These are phyloP conservation scores for Panthera leo DNA, from an alignment of 2,113 vertebrate species.

Conservation along the genomic window DNA sequence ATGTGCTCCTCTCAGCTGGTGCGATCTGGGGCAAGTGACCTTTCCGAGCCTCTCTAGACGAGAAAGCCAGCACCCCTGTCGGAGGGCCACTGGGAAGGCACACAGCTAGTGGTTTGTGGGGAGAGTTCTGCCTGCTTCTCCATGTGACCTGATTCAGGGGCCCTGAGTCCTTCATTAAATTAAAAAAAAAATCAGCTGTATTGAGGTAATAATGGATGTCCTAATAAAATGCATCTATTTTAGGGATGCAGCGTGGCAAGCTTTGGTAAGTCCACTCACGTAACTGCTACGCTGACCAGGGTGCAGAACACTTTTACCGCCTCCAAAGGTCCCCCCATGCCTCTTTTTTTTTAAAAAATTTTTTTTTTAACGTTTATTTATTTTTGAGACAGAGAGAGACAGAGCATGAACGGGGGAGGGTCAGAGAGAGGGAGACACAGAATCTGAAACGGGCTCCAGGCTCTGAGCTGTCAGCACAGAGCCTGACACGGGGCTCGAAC, in stretches of 20 bases:
- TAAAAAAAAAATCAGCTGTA: neutral
- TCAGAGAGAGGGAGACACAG: no score
- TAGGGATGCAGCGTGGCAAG: neutral
- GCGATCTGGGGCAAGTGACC: neutral
- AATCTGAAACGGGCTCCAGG: no score
- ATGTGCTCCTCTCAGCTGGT: no score
- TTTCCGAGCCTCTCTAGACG: neutral
- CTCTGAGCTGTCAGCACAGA: no score
- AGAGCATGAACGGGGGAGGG: no score
- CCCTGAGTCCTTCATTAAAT: neutral
- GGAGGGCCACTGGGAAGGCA: neutral
- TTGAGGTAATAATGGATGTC: neutral
- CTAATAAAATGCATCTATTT: neutral
- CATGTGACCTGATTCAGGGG: neutral
- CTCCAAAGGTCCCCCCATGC: neutral
- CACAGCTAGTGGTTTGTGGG: neutral
- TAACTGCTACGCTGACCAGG: neutral
- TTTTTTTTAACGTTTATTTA: no score
- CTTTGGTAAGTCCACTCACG: neutral
- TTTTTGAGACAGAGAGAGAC: no score
- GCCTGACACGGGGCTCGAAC: rapidly evolving
- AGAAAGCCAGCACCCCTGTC: neutral
- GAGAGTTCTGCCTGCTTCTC: neutral
- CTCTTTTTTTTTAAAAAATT: neutral
- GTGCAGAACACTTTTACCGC: neutral